Evolutionary conservation across 2,113 vertebrate species (phyloP), one percentile per base, ranked within the genome.

Genomic region (Bos javanicus): DNA sequence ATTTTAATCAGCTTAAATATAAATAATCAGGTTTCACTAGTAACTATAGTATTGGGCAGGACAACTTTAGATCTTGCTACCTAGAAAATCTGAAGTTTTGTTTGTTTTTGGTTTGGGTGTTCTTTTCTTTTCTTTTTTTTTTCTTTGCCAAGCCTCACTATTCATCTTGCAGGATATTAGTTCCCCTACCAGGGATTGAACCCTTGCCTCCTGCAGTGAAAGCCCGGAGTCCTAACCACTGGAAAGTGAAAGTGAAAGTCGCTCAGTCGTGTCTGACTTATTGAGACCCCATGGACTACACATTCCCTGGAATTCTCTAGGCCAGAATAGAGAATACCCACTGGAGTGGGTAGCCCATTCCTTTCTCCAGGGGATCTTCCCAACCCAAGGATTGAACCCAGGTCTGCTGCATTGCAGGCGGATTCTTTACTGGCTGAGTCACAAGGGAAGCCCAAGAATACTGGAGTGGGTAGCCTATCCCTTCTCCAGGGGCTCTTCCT

Each of bases 1-100:
- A 94, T 94, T 93, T 91, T 95, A 93, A 93, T 92, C 26, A 91
- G 71, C 78, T 97, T 80, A 96, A 67, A 85, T 91, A 57, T 91
- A 88, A 85, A 64, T 97, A 91, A 52, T 36, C 50, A 87, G 16
- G 33, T 96, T 11, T 95, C 50, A 2, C 50, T 80, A 30, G 21
- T 92, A 87, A 26, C 21, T 87, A 39, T 5, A 60, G 2, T 92
- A 59, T 64, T 74, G 57, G 30, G 43, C 26, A 89, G 12, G 52
- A 95, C 7, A 91, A 39, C 62, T 95, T 96, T 95, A 94, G 67
- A 48, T 91, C 17, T 94, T 92, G 36, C 64, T 86, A 59, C 17
- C 43, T 92, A 59, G 57, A 85, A 62, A 97, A 90, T 85, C n/a
- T 90, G 25, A 92, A 90, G 57, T 96, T 87, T 71, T 84, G 36